Conservation (phyloP, 2,888 invertebrate species). For the Eupeodes latifasciatus region DNA sequence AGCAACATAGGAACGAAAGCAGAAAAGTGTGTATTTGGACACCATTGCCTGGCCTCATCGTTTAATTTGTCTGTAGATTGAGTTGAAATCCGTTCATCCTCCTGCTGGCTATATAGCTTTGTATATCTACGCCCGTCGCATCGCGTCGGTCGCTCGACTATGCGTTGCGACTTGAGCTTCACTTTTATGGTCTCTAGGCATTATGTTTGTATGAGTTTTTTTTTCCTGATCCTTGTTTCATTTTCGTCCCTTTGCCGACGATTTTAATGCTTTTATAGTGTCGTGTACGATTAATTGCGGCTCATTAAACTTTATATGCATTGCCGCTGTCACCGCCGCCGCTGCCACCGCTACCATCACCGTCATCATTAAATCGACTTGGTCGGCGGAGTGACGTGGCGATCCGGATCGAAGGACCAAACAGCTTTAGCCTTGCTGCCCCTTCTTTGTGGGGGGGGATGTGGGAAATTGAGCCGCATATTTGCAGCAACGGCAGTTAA, state of each 20-base stretch:
- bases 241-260: conserved; percentile 16
- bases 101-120: neutral
- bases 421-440: neutral
- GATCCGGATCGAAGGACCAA: conserved; percentile 55
- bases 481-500: conserved; percentile 57
- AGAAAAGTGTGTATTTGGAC: conserved; percentile 28
- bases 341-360: neutral
- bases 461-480: conserved; percentile 34
- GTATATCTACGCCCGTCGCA: neutral
- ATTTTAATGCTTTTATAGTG: conserved; percentile 80
- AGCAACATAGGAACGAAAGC: too few species aligned
- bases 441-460: neutral
- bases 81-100: conserved; percentile 59
- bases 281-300: conserved; percentile 84
- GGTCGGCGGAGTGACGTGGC: neutral
- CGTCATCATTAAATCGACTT: conserved; percentile 35
- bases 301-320: conserved; percentile 84
- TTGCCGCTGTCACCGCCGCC: conserved; percentile 42
- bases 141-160: neutral
- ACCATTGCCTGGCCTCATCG: conserved; percentile 42
- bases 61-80: conserved; percentile 74
- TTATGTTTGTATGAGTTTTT: conserved; percentile 29
- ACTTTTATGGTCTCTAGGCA: conserved; percentile 45
- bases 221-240: conserved; percentile 18
- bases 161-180: conserved; percentile 44